Evolutionary conservation across 2,113 vertebrate genomes (phyloP), one percentile per base, ranked within the genome.

Genomic region (Phalacrocorax brasilianus): DNA sequence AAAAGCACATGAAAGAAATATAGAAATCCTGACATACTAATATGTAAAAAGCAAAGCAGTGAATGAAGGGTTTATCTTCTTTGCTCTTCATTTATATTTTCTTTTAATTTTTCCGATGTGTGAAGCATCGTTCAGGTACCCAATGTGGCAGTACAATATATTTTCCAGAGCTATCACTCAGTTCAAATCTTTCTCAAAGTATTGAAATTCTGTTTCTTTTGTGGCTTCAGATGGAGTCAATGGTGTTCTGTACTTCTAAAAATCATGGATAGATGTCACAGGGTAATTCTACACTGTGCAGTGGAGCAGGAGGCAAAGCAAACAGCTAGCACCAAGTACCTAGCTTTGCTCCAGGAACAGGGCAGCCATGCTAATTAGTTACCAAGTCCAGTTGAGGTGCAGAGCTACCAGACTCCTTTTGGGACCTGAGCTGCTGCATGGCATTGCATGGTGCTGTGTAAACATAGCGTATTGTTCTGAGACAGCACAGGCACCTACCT

Each of bases 401-500:
- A 65, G 56, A 85, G 73, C 24, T 44, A 20, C 14, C 53, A 74
- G 30, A 30, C n/a, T 14, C 53, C 30, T 49, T 70, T 1, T 49
- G 75, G 49, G 44, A 70, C 11, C 62, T 42, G 63, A 33, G 33
- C 53, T 75, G 47, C 44, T 88, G 47, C 23, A 14, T 9, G 42
- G n/a, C 61, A 63, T 16, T 63, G 28, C 10, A 7, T 4, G 15
- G 32, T 67, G 53, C 26, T 81, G 20, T 33, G 40, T 4, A 75
- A 33, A 56, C 45, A 73, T 2, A 63, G 33, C 0, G 0, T 28
- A 18, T 17, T 61, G 18, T 17, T 79, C 78, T 83, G 23, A 83
- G 21, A 33, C 1, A 85, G 28, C 3, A 61, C 22, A 47, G 55
- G 21, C 45, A 72, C 21, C 50, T 73, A 33, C 42, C 52, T 26